These are phyloP conservation scores for Cephalotes varians DNA, from an alignment of 2,888 invertebrate species.

Conservation along the genomic window DNA sequence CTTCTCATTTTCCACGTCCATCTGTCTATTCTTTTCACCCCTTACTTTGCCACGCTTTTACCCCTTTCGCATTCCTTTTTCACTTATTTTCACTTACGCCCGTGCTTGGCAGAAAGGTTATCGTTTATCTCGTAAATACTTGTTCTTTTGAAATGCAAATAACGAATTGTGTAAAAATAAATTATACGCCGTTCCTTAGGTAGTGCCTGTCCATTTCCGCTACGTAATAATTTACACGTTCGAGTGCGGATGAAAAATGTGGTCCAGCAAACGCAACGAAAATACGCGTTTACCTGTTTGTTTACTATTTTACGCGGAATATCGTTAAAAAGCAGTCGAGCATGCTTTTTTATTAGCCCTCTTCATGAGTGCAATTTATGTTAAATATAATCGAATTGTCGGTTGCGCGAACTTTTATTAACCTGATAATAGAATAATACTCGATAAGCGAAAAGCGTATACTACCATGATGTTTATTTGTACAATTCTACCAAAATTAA, in stretches of 20 bases:
- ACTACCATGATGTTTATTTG: not conserved
- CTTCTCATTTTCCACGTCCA: constrained; percentile 53
- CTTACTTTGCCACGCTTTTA: not conserved
- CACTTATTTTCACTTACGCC: constrained; percentile 7
- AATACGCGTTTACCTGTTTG: not conserved
- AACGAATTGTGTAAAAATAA: constrained; percentile 47
- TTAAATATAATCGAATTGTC: constrained; percentile 15
- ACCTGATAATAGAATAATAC: constrained; percentile 27
- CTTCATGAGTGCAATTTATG: constrained; percentile 13
- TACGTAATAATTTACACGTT: constrained; percentile 22
- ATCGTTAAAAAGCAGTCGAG: not conserved
- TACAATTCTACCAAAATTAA: constrained; percentile 22
- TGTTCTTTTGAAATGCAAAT: constrained; percentile 46
- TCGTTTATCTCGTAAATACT: constrained; percentile 47
- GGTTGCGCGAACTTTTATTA: constrained; percentile 10
- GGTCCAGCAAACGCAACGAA: not conserved
- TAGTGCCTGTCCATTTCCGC: not conserved
- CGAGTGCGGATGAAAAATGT: not conserved
- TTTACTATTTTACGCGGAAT: not conserved
- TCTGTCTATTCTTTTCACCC: not conserved
- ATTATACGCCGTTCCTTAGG: constrained; percentile 27
- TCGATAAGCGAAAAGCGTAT: not conserved
- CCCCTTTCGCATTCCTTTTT: constrained; percentile 28
- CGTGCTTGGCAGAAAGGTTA: constrained; percentile 10
- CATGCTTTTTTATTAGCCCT: constrained; percentile 1